Base-by-base conservation (phyloP, 2,888 invertebrate genomes). In the Caenorhabditis becei region DNA sequence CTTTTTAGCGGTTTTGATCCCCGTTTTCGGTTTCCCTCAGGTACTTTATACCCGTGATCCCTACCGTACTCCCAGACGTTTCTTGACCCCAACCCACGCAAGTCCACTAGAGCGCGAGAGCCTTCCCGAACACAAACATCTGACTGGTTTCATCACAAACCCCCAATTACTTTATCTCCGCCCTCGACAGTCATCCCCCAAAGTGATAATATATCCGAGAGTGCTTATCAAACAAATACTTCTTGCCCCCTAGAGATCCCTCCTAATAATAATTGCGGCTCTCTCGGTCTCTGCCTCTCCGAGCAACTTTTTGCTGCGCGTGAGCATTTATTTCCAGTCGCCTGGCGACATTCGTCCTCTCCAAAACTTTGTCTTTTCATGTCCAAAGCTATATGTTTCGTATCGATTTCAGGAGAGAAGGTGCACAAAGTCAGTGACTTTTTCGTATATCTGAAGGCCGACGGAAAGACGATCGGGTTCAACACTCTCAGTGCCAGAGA, bases 401-500 rank as follows among this genome's bases (percentile, higher is more conserved):
- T 41, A 41, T 41, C 41, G 41, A 18, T 32, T 32, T 32, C 72
- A 82, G 82, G 82, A 28, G 82, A 77, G 47, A 77, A 82, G 58
- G 61, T 78, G 61, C 78, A 82, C 66, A 82, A 82, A 58, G 78
- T 82, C 14, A 75, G 70, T 37, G 82, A 82, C 51, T 82, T 74
- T 32, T 82, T 82, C 26, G 82, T 82, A 8, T 82, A 82, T 54
- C n/a, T 77, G 23, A 67, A 65, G 20, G 23, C 72, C 20, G 79
- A 77, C 49, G 82, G 78, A 47, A 49, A 83, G 8, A 86, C 86
- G 7, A 66, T 86, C 65, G 87, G 84, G 23, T 72, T 87, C 66
- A 87, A 87, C 63, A 84, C 86, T 0, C 44, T 87, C 35, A 80
- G 83, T 28, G 65, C 79, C 4, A 66, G 67, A n/a, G 87, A 87